phyloP scores from a whole-genome alignment of 2,113 vertebrate species.

The Donacobius atricapilla region DNA sequence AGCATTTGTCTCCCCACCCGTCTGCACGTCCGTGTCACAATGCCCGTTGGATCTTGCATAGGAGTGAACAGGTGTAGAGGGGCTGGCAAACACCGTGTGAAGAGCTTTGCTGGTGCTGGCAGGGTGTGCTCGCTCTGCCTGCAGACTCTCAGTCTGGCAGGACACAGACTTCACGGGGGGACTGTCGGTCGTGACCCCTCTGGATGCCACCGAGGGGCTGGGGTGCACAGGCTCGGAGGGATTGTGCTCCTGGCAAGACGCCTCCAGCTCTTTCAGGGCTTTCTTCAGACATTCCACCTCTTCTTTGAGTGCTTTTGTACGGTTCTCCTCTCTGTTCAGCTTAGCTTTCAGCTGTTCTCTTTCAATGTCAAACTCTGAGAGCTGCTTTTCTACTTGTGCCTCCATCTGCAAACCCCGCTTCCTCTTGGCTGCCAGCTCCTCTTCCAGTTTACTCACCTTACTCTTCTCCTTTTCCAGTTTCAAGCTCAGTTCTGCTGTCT shows the following conservation, averaged over 20 bases:
- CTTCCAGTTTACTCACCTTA: slow-evolving; percentile 78
- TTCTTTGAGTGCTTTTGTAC: slow-evolving; percentile 81
- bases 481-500: slow-evolving; percentile 80
- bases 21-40: slow-evolving; percentile 47
- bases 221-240: not conserved
- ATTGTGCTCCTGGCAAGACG: slow-evolving; percentile 12
- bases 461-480: slow-evolving; percentile 84
- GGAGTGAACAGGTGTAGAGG: slow-evolving; percentile 25
- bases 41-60: slow-evolving; percentile 85
- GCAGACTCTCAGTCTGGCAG: slow-evolving; percentile 79
- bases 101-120: not conserved
- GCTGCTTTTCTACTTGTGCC: slow-evolving; percentile 84
- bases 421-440: slow-evolving; percentile 80
- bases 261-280: slow-evolving; percentile 73
- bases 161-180: slow-evolving; percentile 52
- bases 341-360: slow-evolving; percentile 84
- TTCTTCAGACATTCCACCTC: slow-evolving; percentile 83
- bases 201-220: not conserved
- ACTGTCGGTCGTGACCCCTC: slow-evolving; percentile 55
- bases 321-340: slow-evolving; percentile 85
- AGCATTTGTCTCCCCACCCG: not conserved
- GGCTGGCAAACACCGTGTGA: not conserved
- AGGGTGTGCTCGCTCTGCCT: slow-evolving; percentile 55
- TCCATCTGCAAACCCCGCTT: slow-evolving; percentile 80
- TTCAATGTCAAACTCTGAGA: slow-evolving; percentile 88